Evolutionary conservation across 2,888 invertebrate genomes (phyloP).

Genomic region (Cerastis leucographa): DNA sequence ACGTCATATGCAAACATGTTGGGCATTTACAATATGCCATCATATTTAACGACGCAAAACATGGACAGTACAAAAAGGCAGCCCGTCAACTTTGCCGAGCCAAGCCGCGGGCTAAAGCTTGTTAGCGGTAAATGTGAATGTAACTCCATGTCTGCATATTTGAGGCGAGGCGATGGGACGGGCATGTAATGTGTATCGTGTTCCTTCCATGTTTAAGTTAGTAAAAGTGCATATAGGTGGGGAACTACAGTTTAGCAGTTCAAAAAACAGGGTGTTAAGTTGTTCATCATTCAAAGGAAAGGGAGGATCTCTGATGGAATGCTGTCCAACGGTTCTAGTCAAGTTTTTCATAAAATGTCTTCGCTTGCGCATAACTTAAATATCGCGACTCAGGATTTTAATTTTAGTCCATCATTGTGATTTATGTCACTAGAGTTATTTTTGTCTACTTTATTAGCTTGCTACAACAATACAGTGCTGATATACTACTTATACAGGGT

Average conservation of each 20-base stretch:
- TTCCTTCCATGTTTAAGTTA: slow-evolving; percentile 9
- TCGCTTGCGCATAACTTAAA: too few relatives aligned
- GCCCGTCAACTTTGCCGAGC: slow-evolving; percentile 38
- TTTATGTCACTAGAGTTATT: too few relatives aligned
- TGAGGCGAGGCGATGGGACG: slow-evolving; percentile 30
- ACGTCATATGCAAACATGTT: not conserved
- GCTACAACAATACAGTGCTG: too few relatives aligned
- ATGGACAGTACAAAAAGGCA: slow-evolving; percentile 47
- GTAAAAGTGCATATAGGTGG: not conserved
- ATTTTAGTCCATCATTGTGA: too few relatives aligned
- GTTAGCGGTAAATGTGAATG: slow-evolving; percentile 55
- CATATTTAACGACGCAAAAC: slow-evolving; percentile 53
- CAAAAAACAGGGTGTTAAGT: too few relatives aligned
- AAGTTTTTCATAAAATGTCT: too few relatives aligned
- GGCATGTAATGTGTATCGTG: slow-evolving; percentile 23
- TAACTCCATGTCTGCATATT: slow-evolving; percentile 48
- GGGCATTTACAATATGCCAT: slow-evolving; percentile 22
- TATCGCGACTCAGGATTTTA: too few relatives aligned
- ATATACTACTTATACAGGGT: too few relatives aligned
- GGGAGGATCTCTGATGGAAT: too few relatives aligned
- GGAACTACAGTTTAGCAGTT: not conserved
- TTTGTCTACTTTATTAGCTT: too few relatives aligned
- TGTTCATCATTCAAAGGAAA: too few relatives aligned
- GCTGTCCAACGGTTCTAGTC: too few relatives aligned
- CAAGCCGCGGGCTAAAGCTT: slow-evolving; percentile 56